Base-by-base conservation (phyloP, 1,140 invertebrate species). In the Sarcophaga peregrina region DNA sequence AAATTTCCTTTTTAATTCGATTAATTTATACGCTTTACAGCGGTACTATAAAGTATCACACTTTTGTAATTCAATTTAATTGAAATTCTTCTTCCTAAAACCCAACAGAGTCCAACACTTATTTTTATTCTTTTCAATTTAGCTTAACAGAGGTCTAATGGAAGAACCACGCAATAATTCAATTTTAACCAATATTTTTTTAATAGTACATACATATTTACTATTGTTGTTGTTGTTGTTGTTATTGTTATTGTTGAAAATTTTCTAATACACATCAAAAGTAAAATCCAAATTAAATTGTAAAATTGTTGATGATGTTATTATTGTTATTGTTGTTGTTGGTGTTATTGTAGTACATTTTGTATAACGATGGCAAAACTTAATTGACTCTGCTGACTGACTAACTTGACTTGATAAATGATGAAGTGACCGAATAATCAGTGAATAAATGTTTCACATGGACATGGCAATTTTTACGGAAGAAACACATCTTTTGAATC, bases 61-160 rank as follows among this genome's bases (percentile, higher is more conserved):
- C 17, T 68, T 68, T 68, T 68, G 62, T 68, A 68, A 68, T 68
- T 68, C 62, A 68, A 68, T 68, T 68, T 20, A 17, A 58, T 58
- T 58, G n/a, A 68, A 25, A 9, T 68, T 20, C 58, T 8, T 17
- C 25, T 68, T 68, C 8, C 20, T 25, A 68, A 3, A 20, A 37
- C 25, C 4, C 25, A 68, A 68, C 20, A 68, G n/a, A 13, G 15
- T n/a, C 15, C 54, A 58, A 58, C 13, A 58, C 13, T 13, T n/a
- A 58, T 58, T 68, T 20, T 20, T 68, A 25, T 68, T 17, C n/a
- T 68, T 20, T 68, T 68, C 4, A 68, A 37, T 37, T 37, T 37
- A 37, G 25, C 25, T 37, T 37, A 37, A 37, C 25, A 37, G 25
- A 37, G 25, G 25, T 37, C 25, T 2, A 4, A 37, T 37, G 1